phyloP scores from a whole-genome alignment of 2,888 invertebrate species.

The Copidosoma aretas region DNA sequence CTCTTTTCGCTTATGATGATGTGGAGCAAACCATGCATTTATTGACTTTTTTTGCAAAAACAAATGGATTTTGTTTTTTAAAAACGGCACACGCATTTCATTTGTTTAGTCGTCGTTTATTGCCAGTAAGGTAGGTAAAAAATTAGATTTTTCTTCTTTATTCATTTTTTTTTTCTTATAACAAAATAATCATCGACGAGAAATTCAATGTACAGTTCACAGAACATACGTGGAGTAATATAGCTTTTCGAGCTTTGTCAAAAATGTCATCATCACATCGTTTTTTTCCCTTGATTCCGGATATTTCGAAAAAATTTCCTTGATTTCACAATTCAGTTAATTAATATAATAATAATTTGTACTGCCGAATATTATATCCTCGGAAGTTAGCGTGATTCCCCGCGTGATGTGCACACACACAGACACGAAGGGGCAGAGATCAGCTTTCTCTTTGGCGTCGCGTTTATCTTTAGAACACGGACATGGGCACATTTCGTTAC shows the following conservation, averaged over 20 bases:
- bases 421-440: conserved; percentile 37
- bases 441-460: conserved; percentile 48
- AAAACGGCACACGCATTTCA: background rate
- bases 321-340: conserved; percentile 8
- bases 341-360: conserved; percentile 42
- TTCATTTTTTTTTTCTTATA: conserved; percentile 9
- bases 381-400: conserved; percentile 20
- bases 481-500: conserved; percentile 26
- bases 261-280: no score
- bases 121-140: background rate
- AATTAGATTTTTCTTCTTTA: conserved; percentile 1
- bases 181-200: background rate
- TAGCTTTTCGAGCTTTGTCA: conserved; percentile 7
- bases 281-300: no score
- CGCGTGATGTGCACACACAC: conserved; percentile 20
- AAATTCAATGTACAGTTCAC: conserved; percentile 27
- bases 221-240: conserved; percentile 19
- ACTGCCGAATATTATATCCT: conserved; percentile 43
- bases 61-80: background rate
- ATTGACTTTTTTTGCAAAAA: no score
- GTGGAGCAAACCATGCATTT: no score
- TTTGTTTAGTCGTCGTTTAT: background rate
- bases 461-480: conserved; percentile 35
- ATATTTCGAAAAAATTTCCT: no score
- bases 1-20: no score